Evolutionary conservation across 2,888 invertebrate species (phyloP), one percentile per base, ranked within the genome.

Genomic region (Tyria jacobaeae): DNA sequence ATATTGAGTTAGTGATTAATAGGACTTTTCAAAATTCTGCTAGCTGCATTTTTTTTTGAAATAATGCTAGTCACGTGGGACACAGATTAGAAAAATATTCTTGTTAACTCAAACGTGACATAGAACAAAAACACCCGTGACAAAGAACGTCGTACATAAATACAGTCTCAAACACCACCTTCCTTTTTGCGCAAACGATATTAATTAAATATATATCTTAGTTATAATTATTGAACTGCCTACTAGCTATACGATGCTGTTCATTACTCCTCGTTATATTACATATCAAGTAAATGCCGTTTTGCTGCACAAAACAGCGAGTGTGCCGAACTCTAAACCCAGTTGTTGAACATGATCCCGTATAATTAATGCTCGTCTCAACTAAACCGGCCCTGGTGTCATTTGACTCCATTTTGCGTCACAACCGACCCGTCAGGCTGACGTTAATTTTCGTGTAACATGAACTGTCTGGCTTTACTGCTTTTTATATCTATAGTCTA

Each of bases 401-500:
- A 84, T 77, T 70, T 76, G 84, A 85, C 83, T 78, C 84, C 81
- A 63, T 69, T 73, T 73, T 76, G 80, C 81, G 81, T 83, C 84
- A 82, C 78, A 80, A 69, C 77, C 75, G 71, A 70, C 76, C 78
- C 76, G 80, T 76, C 83, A 80, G 79, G 70, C 81, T 84, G 86
- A 86, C 87, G 90, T 87, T 88, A 83, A 87, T 89, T 90, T 90
- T 89, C 83, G 87, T 85, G 91, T 78, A 90, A 92, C 83, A 71
- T 66, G 88, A 91, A 76, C 78, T 85, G 87, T 88, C 89, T 89
- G 88, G 80, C 60, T 72, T 68, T 78, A 79, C 69, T 70, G 64
- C 57, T 79, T 78, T 79, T 78, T 79, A 70, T 60, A 64, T 75
- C 66, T 71, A 76, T 74, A 70, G 67, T 69, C 69, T 79, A 73